Evolutionary conservation across 2,113 vertebrate genomes (phyloP).

Genomic region (Ceyx margarethae): DNA sequence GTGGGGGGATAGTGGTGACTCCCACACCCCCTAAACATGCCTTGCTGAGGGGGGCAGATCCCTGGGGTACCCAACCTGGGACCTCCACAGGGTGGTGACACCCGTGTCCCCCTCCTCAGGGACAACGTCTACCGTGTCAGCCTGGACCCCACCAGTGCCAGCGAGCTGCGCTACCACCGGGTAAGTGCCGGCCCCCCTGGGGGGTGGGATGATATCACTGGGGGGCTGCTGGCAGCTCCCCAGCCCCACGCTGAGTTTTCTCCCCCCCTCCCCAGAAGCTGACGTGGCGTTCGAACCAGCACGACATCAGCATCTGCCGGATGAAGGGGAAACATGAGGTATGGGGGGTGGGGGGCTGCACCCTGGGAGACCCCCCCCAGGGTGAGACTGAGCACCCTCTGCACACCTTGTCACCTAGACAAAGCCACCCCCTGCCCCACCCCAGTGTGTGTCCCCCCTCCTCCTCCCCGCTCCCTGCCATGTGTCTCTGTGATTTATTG

Average conservation of each 20-base stretch:
- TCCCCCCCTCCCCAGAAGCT: constrained; percentile 77
- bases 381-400: background rate
- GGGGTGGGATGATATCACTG: accelerated
- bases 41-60: background rate
- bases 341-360: background rate
- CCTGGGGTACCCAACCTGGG: accelerated
- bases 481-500: constrained; percentile 74
- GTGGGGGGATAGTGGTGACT: accelerated
- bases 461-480: background rate
- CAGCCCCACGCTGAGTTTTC: background rate
- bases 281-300: constrained; percentile 92
- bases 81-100: background rate
- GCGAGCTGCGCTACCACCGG: constrained; percentile 91
- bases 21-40: background rate
- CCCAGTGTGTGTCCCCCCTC: background rate
- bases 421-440: background rate
- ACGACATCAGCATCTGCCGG: constrained; percentile 92
- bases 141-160: constrained; percentile 81
- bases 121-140: constrained; percentile 92
- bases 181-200: constrained; percentile 59
- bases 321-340: constrained; percentile 98
- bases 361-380: accelerated
- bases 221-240: background rate
- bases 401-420: accelerated
- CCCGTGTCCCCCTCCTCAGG: constrained; percentile 59